Percentiles rank a stretch among this genome's conserved stretches.
phyloP scores from a whole-genome alignment of 2,113 vertebrate species.

The Vireo altiloquus region DNA sequence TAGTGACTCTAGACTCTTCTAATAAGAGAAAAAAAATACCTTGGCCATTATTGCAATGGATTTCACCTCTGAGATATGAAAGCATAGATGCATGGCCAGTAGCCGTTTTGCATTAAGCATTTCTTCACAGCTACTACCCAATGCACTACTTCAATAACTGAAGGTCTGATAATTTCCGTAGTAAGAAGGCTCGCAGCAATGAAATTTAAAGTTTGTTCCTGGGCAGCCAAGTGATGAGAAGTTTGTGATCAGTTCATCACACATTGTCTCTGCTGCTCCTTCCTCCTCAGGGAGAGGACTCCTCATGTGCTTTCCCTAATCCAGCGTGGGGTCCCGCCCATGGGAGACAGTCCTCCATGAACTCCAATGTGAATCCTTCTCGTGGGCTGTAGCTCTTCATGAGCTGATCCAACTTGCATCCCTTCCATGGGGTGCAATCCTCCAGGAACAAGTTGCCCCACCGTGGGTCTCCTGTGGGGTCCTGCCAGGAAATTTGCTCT shows the following conservation, averaged over 20 bases:
- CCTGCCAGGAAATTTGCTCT: background rate
- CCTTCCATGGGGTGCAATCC: background rate
- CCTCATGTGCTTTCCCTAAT: rapidly evolving
- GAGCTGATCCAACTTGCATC: rapidly evolving
- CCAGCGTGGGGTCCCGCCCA: background rate
- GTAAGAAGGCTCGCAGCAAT: background rate
- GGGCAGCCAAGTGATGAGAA: background rate
- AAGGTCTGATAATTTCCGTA: background rate
- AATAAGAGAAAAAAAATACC: background rate
- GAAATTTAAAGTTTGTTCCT: background rate
- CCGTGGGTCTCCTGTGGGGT: background rate
- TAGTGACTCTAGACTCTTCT: background rate
- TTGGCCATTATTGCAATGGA: background rate
- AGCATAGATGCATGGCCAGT: background rate
- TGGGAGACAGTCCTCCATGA: background rate
- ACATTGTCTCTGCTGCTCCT: background rate
- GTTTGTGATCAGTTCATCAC: background rate
- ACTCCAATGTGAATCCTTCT: background rate
- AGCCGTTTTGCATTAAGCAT: background rate
- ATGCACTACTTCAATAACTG: background rate
- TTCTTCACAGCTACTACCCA: background rate
- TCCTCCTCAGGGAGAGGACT: background rate
- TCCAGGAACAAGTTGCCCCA: background rate
- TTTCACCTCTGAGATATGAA: background rate
- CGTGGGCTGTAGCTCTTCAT: background rate